Conservation (phyloP, 2,113 vertebrate genomes). For the Seriola dumerili region DNA sequence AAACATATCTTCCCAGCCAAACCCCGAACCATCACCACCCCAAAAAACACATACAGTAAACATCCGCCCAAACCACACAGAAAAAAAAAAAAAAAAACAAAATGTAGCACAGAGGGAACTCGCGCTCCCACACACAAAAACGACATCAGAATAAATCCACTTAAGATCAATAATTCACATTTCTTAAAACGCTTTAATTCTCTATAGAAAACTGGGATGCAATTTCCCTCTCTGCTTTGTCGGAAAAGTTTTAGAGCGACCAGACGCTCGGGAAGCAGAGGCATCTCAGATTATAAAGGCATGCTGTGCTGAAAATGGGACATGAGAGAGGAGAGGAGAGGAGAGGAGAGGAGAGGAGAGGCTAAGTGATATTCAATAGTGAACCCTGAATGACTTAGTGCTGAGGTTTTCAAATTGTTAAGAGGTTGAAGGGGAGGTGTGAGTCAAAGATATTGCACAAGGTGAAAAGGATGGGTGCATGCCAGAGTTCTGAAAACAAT, state of each 20-base stretch:
- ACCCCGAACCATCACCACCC: background rate
- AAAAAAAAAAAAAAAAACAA: background rate
- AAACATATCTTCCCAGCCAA: conserved; percentile 15
- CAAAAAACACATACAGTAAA: conserved; percentile 20
- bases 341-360: conserved; percentile 11
- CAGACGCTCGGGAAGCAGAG: conserved; percentile 47
- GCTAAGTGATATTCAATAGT: background rate
- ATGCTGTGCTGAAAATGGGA: conserved; percentile 60
- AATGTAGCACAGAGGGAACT: conserved; percentile 31
- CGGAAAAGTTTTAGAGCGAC: conserved; percentile 72
- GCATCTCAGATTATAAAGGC: conserved; percentile 66
- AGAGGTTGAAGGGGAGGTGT: background rate
- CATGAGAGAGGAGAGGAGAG: conserved; percentile 17
- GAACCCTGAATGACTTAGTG: background rate
- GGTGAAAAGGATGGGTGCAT: background rate
- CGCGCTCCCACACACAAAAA: conserved; percentile 48
- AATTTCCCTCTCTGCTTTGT: conserved; percentile 75
- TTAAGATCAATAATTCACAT: conserved; percentile 85
- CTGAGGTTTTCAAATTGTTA: background rate
- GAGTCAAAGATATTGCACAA: background rate
- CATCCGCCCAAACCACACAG: conserved; percentile 13
- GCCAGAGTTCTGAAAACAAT: background rate
- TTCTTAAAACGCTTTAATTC: conserved; percentile 82
- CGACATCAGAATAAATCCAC: conserved; percentile 71
- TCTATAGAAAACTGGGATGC: conserved; percentile 75